Evolutionary conservation across 30 jellyfish, hydroid and myxozoan genomes (phyloP), one percentile per base, ranked within the genome.

Genomic region (Aurelia coerulea): DNA sequence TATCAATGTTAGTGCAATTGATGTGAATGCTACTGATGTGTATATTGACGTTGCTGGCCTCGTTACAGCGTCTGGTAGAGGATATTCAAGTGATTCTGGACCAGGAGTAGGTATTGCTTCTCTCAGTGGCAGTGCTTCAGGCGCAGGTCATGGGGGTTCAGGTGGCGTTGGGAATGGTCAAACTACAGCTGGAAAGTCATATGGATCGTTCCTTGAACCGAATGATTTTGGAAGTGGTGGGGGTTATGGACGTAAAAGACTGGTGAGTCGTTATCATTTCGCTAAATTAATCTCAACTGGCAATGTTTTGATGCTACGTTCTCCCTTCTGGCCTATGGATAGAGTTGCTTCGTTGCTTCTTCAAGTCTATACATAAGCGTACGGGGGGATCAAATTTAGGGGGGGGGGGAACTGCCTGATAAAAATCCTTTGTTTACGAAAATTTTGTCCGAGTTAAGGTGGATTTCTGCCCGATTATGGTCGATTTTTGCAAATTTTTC

Each of bases 161-260:
- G 92, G 94, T 10, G 94, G 94, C 52, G 83, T 73, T 62, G 94
- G 94, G 8, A 85, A 64, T 10, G 88, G 39, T 2, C 80, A 65
- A 12, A 9, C n/a, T 14, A 53, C 15, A 10, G 88, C 94, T 34
- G 94, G 94, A 56, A 73, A 62, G 31, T 59, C 94, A 13, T 85
- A 85, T 31, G 94, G 94, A 9, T 74, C 94, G 17, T 85, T 73
- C 77, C 13, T 85, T 73, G 82, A 42, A 15, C 94, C 94, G 31
- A 67, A 14, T 39, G 80, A 62, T 34, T 85, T 33, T 70, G 94
- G 94, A 65, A 85, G 94, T 65, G 94, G 94, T 2, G 88, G 94
- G 5, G 94, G 94, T 11, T 73, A 59, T 74, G 94, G 94, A 74
- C 85, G 29, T 79, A 85, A 74, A 34, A 62, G 78, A 85, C 42